Percentiles rank a stretch among this genome's conserved stretches.
Conservation (phyloP, 2,113 vertebrate species). For the Mustela lutreola region DNA sequence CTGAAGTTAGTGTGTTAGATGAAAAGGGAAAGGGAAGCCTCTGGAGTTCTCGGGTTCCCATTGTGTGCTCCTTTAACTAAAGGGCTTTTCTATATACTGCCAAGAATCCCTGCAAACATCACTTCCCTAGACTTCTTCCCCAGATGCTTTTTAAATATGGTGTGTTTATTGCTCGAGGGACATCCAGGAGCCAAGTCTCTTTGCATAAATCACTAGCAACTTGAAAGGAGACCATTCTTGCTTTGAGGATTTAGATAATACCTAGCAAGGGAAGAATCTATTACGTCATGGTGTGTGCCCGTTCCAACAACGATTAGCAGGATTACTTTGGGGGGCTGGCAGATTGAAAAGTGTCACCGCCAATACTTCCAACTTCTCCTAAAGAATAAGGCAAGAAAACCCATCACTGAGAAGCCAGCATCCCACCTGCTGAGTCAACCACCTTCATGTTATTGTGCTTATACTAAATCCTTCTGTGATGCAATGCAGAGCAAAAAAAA, state of each 20-base stretch:
- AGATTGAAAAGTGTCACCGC: conserved; percentile 71
- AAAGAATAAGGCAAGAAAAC: neutral
- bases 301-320: conserved; percentile 64
- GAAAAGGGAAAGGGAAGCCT: neutral
- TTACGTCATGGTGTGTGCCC: conserved; percentile 35
- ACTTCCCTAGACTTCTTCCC: conserved; percentile 38
- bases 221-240: conserved; percentile 74
- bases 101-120: conserved; percentile 36
- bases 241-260: conserved; percentile 73
- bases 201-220: conserved; percentile 51
- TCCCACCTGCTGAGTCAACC: conserved; percentile 50
- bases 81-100: neutral
- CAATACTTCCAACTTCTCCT: conserved; percentile 41
- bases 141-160: conserved; percentile 29
- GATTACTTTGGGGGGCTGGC: conserved; percentile 59
- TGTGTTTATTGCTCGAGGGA: neutral
- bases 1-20: conserved; percentile 44
- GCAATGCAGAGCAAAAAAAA: neutral
- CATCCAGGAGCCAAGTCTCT: conserved; percentile 59
- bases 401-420: neutral
- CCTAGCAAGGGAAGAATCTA: conserved; percentile 20
- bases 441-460: accelerated
- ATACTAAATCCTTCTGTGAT: neutral
- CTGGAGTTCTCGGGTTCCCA: neutral
- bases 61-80: neutral